Evolutionary conservation across 2,888 invertebrate genomes (phyloP), one percentile per base, ranked within the genome.

Genomic region (Scaptomyza flava): DNA sequence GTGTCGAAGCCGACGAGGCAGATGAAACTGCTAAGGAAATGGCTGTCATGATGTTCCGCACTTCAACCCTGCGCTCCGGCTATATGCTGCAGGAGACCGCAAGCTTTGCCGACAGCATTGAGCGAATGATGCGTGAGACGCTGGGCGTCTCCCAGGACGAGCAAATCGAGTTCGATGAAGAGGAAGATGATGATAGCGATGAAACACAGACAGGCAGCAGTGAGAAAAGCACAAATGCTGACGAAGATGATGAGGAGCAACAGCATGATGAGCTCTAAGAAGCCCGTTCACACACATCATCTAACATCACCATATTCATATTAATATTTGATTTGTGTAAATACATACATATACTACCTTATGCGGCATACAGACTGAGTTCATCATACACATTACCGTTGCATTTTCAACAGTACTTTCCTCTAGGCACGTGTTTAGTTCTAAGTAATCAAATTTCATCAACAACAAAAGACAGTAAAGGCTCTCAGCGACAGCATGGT

Each of bases 31-130:
- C 98, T 11, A 95, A 95, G 90, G 95, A 96, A 62, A 97, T 97
- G 91, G 98, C 98, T 8, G 83, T 95, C 64, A 96, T 98, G 93
- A 95, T 99, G 94, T 97, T 96, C 93, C 95, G 96, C 90, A 97
- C 98, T 11, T 98, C 99, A 9, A 98, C 98, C 2, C 93, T 99
- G 54, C 93, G 98, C 67, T 98, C 99, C 5, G 99, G 99, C n/a
- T 99, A 95, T 92, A 95, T 96, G 95, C 94, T 99, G 63, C 93
- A 94, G 75, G 98, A 98, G 90, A 96, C 97, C 0, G 94, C 96
- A 4, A 95, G 95, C 74, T 99, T 99, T 93, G 98, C 99, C 0
- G 95, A 96, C 52, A 94, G 96, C 72, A 96, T 99, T 60, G 99
- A 99, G 92, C 93, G 93, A 68, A 96, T 99, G 95, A 95, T 99